These are phyloP conservation scores for Elachura formosa DNA, from an alignment of 2,113 vertebrate species.

Conservation along the genomic window DNA sequence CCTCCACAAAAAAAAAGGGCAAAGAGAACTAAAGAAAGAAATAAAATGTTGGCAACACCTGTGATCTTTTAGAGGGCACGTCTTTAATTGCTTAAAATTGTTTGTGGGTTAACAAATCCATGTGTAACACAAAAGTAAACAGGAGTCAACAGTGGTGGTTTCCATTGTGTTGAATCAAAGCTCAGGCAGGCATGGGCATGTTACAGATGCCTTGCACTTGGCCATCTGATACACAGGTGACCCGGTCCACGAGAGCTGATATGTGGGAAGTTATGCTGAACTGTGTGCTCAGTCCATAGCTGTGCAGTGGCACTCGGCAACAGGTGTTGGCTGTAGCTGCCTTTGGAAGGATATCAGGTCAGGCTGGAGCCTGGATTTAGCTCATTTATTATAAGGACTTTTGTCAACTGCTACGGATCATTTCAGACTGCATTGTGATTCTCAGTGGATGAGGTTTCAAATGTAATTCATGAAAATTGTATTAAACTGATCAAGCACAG, in stretches of 20 bases:
- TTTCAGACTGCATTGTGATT: not conserved
- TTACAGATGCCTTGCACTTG: not conserved
- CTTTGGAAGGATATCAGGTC: not conserved
- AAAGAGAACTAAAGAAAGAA: not conserved
- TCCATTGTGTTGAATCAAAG: not conserved
- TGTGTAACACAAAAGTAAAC: not conserved
- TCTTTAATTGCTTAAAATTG: not conserved
- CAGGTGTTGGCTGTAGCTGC: not conserved
- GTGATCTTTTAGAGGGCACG: not conserved
- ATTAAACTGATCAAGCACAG: not conserved
- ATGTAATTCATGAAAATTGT: not conserved
- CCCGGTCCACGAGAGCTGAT: not conserved
- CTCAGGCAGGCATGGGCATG: not conserved
- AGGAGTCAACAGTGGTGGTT: not conserved
- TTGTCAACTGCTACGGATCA: not conserved
- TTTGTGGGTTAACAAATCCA: not conserved
- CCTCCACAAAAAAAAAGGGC: not conserved
- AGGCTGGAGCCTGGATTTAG: not conserved
- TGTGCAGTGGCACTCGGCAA: not conserved
- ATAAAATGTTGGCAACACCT: not conserved
- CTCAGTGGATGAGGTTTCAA: not conserved
- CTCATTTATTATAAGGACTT: not conserved
- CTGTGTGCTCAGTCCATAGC: rapidly evolving
- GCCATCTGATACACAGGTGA: not conserved
- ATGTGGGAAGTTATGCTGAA: not conserved